Evolutionary conservation across 2,888 invertebrate genomes (phyloP).

Genomic region (Ormyrus thymus): DNA sequence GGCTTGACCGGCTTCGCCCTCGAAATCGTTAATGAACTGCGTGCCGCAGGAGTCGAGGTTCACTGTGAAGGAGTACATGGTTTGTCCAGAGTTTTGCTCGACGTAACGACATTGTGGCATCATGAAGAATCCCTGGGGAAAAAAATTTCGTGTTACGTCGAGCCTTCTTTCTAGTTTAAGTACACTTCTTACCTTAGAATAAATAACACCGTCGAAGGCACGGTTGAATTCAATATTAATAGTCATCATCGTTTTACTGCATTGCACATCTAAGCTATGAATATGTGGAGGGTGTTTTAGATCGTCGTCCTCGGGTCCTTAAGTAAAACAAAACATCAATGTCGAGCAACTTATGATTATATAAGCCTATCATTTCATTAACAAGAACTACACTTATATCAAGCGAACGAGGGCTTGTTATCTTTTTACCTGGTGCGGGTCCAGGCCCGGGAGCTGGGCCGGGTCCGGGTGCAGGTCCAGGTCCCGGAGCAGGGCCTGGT

Average conservation of each 20-base stretch:
- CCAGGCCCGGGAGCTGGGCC: constrained; percentile 30
- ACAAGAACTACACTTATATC: neutral
- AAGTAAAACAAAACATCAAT: neutral
- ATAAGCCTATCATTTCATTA: neutral
- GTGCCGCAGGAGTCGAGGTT: constrained; percentile 86
- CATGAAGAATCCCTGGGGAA: constrained; percentile 79
- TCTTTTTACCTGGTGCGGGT: constrained; percentile 27
- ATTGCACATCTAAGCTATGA: constrained; percentile 84
- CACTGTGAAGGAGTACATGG: constrained; percentile 84
- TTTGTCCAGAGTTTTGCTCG: constrained; percentile 81
- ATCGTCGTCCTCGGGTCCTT: constrained; percentile 70
- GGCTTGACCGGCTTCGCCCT: constrained; percentile 84
- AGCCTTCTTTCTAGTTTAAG: neutral
- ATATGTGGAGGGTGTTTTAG: constrained; percentile 85
- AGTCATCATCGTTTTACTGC: constrained; percentile 89
- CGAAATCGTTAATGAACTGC: constrained; percentile 86
- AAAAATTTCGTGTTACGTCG: neutral
- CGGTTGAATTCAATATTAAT: constrained; percentile 87
- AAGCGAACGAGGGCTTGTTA: neutral
- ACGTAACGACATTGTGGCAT: constrained; percentile 85
- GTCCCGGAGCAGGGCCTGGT: constrained; percentile 16
- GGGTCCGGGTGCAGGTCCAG: constrained; percentile 47
- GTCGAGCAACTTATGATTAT: neutral
- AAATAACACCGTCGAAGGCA: constrained; percentile 86
- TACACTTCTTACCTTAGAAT: constrained; percentile 81